Evolutionary conservation across 2,113 vertebrate species (phyloP), one percentile per base, ranked within the genome.

Genomic region (Oryzias melastigma): DNA sequence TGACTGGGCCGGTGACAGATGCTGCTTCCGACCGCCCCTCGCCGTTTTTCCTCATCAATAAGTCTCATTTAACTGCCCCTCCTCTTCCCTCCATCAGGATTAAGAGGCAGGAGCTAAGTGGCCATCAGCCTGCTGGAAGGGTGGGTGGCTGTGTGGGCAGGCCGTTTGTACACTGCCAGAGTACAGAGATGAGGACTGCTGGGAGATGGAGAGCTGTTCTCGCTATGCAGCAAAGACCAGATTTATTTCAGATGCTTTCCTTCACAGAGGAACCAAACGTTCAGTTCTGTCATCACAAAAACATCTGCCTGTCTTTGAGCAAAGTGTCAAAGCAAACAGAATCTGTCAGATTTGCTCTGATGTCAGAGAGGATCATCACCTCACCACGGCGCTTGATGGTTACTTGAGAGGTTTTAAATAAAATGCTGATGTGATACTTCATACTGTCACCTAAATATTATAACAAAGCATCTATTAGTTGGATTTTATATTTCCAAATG

Each of bases 91-190:
- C 58, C 52, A 47, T 51, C 69, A 56, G 51, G 77, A 71, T 76
- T 71, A 55, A 62, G 65, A 81, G 75, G 73, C 65, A 58, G 17
- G 55, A 65, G 70, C 53, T 67, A 72, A 79, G 71, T 59, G 71
- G 81, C 73, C 68, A 53, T 49, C 18, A 3, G 73, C 73, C 27
- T 58, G 73, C 75, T 72, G 83, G 45, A 52, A 65, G 65, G 66
- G 72, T 66, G 62, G 79, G 62, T 8, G 59, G 61, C n/a, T 62
- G 74, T 58, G 78, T 83, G 72, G 83, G 84, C 1, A 64, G 71
- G 46, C 52, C 52, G 48, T 53, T 62, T 44, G 70, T 67, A 77
- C 78, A 62, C 68, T 43, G 65, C 53, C 78, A 40, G 4, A 76
- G 47, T n/a, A 43, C 67, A 52, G 48, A 45, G 74, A 80, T 71